These are phyloP conservation scores for Sipha maydis DNA, from an alignment of 2,888 invertebrate genomes.

Conservation along the genomic window DNA sequence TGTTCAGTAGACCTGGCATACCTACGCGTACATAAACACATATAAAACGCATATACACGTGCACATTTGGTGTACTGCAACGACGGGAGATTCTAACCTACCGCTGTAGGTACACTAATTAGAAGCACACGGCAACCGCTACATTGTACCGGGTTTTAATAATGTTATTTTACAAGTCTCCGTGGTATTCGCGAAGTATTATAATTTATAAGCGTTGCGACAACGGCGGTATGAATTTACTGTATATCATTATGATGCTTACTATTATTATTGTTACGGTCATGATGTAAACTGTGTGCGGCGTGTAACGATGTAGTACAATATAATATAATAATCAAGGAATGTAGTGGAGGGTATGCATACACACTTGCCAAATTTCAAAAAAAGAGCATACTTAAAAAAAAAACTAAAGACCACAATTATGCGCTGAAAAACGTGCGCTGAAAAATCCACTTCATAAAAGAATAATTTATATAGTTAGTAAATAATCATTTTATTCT, in stretches of 20 bases:
- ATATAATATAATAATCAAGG: too few species aligned
- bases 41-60: background rate
- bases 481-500: too few species aligned
- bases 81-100: background rate
- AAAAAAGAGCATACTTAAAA: too few species aligned
- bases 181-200: slow-evolving; percentile 22
- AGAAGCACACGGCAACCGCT: background rate
- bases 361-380: too few species aligned
- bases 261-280: background rate
- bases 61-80: background rate
- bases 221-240: background rate
- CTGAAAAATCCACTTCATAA: too few species aligned
- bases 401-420: too few species aligned
- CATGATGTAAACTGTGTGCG: background rate
- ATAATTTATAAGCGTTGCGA: slow-evolving; percentile 2
- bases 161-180: slow-evolving; percentile 54
- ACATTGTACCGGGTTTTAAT: background rate
- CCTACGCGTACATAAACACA: background rate
- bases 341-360: too few species aligned
- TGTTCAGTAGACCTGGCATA: background rate
- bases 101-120: background rate
- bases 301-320: background rate
- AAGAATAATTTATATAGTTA: too few species aligned
- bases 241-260: too few species aligned
- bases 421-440: too few species aligned